Conservation (phyloP, 1,140 invertebrate genomes). For the Mylabris phalerata region DNA sequence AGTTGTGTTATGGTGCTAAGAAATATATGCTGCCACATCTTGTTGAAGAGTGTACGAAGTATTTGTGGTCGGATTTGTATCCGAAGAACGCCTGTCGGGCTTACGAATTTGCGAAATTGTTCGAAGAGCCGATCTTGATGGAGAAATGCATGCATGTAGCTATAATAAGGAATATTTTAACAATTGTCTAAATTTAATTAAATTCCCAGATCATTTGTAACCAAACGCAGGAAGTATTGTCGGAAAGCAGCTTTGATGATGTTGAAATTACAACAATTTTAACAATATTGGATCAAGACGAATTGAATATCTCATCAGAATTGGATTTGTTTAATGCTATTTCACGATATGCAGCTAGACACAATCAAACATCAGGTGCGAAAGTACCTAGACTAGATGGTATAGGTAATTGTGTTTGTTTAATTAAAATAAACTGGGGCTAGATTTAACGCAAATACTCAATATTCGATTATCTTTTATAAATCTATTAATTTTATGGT, state of each 20-base stretch:
- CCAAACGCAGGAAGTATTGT: conserved; percentile 67
- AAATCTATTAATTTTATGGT: not conserved
- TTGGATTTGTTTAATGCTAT: conserved; percentile 67
- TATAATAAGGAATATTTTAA: not conserved
- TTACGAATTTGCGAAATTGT: conserved; percentile 78
- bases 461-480: not conserved
- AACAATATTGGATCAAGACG: conserved; percentile 65
- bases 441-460: not conserved
- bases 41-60: conserved; percentile 72
- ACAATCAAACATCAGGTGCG: conserved; percentile 40
- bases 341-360: conserved; percentile 55
- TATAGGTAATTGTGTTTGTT: conserved; percentile 39
- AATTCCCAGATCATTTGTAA: conserved; percentile 56
- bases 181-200: not conserved
- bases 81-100: conserved; percentile 73
- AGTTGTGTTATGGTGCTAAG: conserved; percentile 79
- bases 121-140: conserved; percentile 72
- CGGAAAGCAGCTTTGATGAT: conserved; percentile 67
- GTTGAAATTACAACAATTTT: conserved; percentile 65
- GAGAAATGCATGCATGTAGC: conserved; percentile 68
- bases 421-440: conserved; percentile 22
- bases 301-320: conserved; percentile 65
- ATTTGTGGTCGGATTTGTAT: conserved; percentile 69
- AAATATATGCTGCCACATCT: conserved; percentile 80
- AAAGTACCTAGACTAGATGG: conserved; percentile 41